Evolutionary conservation across 2,888 invertebrate species (phyloP).

Genomic region (Rotaria sp.): DNA sequence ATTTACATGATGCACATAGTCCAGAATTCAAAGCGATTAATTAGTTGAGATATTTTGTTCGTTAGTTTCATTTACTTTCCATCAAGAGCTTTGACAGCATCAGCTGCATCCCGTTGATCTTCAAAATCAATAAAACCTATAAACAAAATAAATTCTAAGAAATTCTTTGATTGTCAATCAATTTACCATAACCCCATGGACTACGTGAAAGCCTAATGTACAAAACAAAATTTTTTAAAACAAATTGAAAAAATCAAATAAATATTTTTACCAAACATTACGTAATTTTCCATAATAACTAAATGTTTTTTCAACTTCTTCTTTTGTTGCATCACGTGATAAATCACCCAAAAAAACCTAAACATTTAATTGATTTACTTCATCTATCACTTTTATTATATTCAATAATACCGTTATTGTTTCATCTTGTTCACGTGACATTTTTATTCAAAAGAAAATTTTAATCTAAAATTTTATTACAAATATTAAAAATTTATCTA

Average conservation of each 20-base stretch:
- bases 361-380: neutral
- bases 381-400: too few species aligned
- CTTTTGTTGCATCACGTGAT: constrained; percentile 44
- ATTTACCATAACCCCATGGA: constrained; percentile 31
- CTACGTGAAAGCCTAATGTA: neutral
- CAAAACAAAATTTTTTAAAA: constrained; percentile 35
- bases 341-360: constrained; percentile 47
- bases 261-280: constrained; percentile 51
- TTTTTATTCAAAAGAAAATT: neutral
- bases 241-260: constrained; percentile 41
- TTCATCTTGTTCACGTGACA: neutral
- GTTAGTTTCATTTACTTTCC: constrained; percentile 54
- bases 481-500: neutral
- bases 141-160: constrained; percentile 48
- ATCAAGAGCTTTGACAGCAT: constrained; percentile 73
- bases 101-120: constrained; percentile 78
- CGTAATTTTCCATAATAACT: constrained; percentile 46
- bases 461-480: neutral
- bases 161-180: neutral
- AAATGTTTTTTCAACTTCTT: constrained; percentile 46
- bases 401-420: neutral
- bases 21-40: neutral
- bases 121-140: constrained; percentile 84
- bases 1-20: too few species aligned
- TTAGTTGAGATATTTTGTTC: neutral